Percentiles rank a stretch among this genome's conserved stretches.
Conservation (phyloP, 2,797 vertebrate genomes). For the Micrastur ruficollis region DNA sequence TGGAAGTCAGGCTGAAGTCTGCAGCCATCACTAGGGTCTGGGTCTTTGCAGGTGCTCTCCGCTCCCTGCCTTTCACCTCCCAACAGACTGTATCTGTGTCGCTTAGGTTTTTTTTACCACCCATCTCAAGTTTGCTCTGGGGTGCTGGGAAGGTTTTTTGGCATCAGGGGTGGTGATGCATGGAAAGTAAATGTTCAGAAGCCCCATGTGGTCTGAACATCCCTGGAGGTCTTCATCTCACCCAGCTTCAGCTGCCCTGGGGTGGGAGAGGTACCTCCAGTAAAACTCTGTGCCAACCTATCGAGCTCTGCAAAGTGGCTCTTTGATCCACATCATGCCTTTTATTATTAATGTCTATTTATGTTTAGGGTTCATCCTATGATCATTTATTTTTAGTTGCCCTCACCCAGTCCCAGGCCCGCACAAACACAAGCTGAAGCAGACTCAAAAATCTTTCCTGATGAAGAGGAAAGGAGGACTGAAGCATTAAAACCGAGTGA, state of each 20-base stretch:
- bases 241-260: neutral
- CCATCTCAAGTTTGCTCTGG: neutral
- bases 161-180: accelerated
- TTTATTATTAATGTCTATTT: neutral
- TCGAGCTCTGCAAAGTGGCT: neutral
- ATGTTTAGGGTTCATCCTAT: neutral
- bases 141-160: neutral
- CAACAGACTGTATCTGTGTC: neutral
- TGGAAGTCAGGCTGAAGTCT: neutral
- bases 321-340: neutral
- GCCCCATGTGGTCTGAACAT: neutral
- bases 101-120: neutral
- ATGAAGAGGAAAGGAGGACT: neutral
- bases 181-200: neutral
- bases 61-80: neutral
- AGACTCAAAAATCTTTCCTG: neutral
- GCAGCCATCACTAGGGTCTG: neutral
- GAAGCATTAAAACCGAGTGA: neutral
- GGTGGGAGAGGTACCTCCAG: accelerated
- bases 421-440: neutral
- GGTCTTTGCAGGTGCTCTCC: neutral
- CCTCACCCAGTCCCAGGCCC: neutral
- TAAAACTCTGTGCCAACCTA: neutral
- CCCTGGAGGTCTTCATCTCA: neutral
- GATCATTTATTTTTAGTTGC: neutral